Conservation (phyloP, 2,888 invertebrate genomes). For the Seira ritae region DNA sequence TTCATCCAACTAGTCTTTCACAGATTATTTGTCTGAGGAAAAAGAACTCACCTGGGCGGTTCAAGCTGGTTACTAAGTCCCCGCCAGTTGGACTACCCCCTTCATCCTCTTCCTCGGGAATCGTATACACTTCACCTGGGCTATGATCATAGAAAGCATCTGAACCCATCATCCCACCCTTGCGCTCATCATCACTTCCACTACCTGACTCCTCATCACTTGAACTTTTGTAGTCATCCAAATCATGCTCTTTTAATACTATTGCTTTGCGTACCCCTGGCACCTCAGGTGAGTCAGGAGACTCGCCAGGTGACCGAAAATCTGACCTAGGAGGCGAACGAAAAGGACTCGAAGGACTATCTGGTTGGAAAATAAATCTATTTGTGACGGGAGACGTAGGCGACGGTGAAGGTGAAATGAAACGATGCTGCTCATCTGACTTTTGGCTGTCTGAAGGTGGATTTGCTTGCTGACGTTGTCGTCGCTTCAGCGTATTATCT, state of each 20-base stretch:
- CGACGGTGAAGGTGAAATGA: constrained; percentile 68
- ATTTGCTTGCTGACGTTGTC: constrained; percentile 61
- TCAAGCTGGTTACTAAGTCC: constrained; percentile 77
- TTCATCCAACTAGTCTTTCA: constrained; percentile 57
- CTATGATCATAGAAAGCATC: constrained; percentile 75
- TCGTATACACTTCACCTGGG: constrained; percentile 78
- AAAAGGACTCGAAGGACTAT: constrained; percentile 64
- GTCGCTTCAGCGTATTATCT: constrained; percentile 68
- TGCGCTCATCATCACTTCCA: constrained; percentile 65
- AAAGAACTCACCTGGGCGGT: constrained; percentile 73
- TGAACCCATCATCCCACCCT: constrained; percentile 58
- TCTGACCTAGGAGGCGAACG: constrained; percentile 61
- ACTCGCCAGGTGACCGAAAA: constrained; percentile 60
- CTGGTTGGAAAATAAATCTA: constrained; percentile 46
- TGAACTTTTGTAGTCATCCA: constrained; percentile 73
- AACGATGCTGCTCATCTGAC: not conserved
- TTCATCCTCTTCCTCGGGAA: constrained; percentile 78
- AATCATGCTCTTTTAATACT: constrained; percentile 71
- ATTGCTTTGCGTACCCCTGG: constrained; percentile 73
- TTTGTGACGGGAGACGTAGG: constrained; percentile 60
- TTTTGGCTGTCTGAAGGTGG: not conserved
- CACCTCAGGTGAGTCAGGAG: constrained; percentile 70
- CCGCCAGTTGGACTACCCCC: constrained; percentile 76
- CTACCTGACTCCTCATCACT: constrained; percentile 72
- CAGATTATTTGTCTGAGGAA: constrained; percentile 27